Evolutionary conservation across 2,797 vertebrate genomes (phyloP), one percentile per base, ranked within the genome.

Genomic region (Ctenopoma kingsleyae): DNA sequence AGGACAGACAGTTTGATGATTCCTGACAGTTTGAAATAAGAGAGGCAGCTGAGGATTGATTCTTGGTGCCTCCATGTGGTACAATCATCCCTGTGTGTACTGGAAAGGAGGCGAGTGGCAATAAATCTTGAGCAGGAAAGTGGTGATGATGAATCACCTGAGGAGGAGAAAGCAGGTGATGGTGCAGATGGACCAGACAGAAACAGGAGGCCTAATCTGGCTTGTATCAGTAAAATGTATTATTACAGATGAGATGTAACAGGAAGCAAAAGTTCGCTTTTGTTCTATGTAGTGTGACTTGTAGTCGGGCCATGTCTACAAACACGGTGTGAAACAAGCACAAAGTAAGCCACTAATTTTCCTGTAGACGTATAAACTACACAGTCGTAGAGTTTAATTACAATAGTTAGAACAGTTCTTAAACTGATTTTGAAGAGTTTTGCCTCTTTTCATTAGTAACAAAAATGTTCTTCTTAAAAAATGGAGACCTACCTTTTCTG

Each of bases 81-180:
- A 46, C 62, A 74, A 59, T 57, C 5, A n/a, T 7, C 5, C 27
- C 50, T 8, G 50, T 27, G 55, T 75, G 62, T 48, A 25, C 23
- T 40, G 76, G 47, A 71, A 73, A 75, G 64, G 75, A 81, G 61
- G 38, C 30, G 41, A 46, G 11, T 6, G 30, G 64, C 4, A 32
- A 84, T 71, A 73, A 56, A 69, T 81, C 63, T 54, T 59, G 0
- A 46, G 47, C 25, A 38, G 54, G 22, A 40, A 41, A 63, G 51
- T 52, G 5, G 56, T n/a, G 19, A 51, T 69, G 71, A 78, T 74
- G 53, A 64, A 76, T 83, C 30, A 46, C 36, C 11, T 5, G 5
- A 20, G 1, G 8, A 60, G 41, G 32, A 25, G 43, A 30, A 36
- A 61, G 51, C 71, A 62, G 77, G 59, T 53, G 51, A 53, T 41